Evolutionary conservation across 1,140 invertebrate species (phyloP), one percentile per base, ranked within the genome.

Genomic region (Hydropsyche tenuis): DNA sequence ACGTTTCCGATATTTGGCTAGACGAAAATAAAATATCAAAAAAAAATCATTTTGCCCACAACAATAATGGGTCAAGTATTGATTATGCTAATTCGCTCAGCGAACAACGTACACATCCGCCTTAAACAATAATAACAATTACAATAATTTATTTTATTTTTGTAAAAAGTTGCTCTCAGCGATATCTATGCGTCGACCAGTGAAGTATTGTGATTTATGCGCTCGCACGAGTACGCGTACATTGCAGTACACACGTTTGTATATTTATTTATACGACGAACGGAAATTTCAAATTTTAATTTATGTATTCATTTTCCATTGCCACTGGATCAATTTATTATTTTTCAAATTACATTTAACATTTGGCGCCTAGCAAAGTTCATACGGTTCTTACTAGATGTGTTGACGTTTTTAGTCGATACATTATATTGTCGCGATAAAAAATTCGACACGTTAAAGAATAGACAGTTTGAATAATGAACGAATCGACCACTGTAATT

Each of bases 201-300:
- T 18, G 71, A 73, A 73, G 48, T 60, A 51, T 27, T 22, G 30
- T 73, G 71, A 73, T 73, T 65, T 73, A 73, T 73, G 20, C 20
- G 16, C 14, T 27, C 22, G 60, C n/a, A 27, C 60, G 7, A 18
- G 20, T 53, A 63, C n/a, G n/a, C n/a, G n/a, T 63, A 37, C 25
- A 63, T 27, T 63, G 60, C 60, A 27, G 7, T 63, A 51, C 18
- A 51, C 14, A 51, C 14, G 3, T 5, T 51, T 5, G 3, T 4
- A 51, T 16, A 51, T 20, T 5, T 16, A 5, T 51, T 51, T 3
- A 37, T 37, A 37, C 30, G 30, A 37, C 20, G 48, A 53, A 53
- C 48, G n/a, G 48, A 37, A 37, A 53, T 53, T 53, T 20, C 48
- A 53, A 53, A 53, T 20, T 53, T 6, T n/a, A 53, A 53, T 53